These are phyloP conservation scores for Sipha flava DNA, from an alignment of 1,140 invertebrate genomes.

Conservation along the genomic window DNA sequence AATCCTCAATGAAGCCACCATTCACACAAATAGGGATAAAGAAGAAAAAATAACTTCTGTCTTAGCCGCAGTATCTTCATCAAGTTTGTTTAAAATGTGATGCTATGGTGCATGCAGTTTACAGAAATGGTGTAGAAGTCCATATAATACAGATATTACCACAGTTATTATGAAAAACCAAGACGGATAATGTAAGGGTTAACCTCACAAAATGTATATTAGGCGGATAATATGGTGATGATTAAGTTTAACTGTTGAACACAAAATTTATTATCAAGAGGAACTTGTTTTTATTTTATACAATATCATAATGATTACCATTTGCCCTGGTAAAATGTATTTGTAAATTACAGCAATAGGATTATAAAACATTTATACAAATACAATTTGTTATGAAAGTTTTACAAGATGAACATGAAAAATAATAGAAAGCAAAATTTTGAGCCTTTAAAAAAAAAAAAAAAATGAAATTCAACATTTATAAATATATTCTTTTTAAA, in stretches of 20 bases:
- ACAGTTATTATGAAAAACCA: no score
- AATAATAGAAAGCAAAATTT: neutral
- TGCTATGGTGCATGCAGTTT: no score
- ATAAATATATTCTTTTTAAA: neutral
- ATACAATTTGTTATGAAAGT: neutral
- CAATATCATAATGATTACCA: neutral
- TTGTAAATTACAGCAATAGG: neutral
- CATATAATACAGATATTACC: no score
- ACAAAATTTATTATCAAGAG: neutral
- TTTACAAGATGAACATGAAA: neutral
- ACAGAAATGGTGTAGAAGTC: no score
- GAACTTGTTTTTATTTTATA: conserved; percentile 22
- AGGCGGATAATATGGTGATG: no score
- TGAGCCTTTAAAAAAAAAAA: neutral
- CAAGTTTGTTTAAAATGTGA: no score
- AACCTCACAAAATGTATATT: no score
- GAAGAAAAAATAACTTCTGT: no score
- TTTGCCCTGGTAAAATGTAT: neutral
- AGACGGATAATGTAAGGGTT: no score
- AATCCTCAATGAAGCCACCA: no score
- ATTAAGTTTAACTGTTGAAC: neutral
- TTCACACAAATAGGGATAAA: no score
- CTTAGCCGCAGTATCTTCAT: no score
- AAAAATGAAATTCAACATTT: neutral
- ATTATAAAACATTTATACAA: neutral